These are phyloP conservation scores for Tachina grossa DNA, from an alignment of 2,888 invertebrate species.

Conservation along the genomic window DNA sequence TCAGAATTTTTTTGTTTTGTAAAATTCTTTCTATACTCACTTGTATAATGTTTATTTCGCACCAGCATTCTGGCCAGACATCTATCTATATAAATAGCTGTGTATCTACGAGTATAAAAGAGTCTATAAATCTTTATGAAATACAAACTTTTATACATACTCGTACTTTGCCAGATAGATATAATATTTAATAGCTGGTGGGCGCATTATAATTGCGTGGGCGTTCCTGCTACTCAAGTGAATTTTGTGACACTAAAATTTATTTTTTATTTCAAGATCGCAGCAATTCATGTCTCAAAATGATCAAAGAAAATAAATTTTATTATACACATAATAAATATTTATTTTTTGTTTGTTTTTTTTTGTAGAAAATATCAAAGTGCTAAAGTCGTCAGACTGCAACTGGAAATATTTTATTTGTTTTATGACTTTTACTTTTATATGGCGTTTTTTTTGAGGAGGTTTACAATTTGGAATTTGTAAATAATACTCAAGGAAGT, in stretches of 20 bases:
- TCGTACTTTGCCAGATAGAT: conserved; percentile 8
- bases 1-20: neutral
- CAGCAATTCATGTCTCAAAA: neutral
- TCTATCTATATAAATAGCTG: neutral
- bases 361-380: neutral
- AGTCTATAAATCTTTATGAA: conserved; percentile 4
- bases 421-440: neutral
- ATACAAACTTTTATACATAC: conserved; percentile 7
- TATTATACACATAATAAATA: no score
- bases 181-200: conserved; percentile 43
- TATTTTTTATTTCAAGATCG: conserved; percentile 61
- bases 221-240: conserved; percentile 49
- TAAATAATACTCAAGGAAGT: no score
- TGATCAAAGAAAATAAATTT: conserved; percentile 29
- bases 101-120: neutral
- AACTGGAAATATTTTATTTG: neutral
- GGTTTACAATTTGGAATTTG: no score
- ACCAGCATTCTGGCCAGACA: conserved; percentile 52
- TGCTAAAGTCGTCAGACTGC: conserved; percentile 9
- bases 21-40: no score
- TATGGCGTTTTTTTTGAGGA: no score
- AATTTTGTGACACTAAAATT: conserved; percentile 44
- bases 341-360: neutral
- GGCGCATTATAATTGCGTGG: conserved; percentile 46
- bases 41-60: conserved; percentile 39